Base-by-base conservation (phyloP, 1,140 invertebrate genomes). In the Leptinotarsa lineolata region DNA sequence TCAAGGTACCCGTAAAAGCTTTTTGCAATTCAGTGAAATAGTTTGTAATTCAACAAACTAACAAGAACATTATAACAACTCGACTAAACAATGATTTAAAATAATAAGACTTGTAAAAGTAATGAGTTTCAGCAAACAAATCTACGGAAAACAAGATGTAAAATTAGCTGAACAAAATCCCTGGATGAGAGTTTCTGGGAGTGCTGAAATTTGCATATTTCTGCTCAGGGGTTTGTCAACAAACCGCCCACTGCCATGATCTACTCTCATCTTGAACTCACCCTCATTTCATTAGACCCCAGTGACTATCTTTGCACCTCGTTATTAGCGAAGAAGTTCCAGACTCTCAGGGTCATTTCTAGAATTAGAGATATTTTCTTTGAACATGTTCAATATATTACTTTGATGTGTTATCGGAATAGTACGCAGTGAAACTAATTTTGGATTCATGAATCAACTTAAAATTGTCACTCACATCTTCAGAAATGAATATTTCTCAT, bases 151-250 rank as follows among this genome's bases (percentile, higher is more conserved):
- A 72, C 61, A 72, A 46, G 60, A 46, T 46, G 64, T 39, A 46
- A 72, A 72, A 72, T 72, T 72, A 72, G 70, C 46, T 65, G 60
- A 64, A 44, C 70, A 44, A 64, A 72, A 72, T 72, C 70, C 70
- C 39, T 46, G 70, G 60, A 64, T 71, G 64, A 72, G 70, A 72
- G 60, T 65, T 65, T 45, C 44, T 64, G 70, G 70, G 64, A 72
- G 15, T 39, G 70, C 70, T 72, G 46, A 45, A 72, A 72, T 72
- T 72, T 65, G 70, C 70, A 72, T 72, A 72, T 64, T 72, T 72
- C 70, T 45, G 70, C 39, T 64, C 30, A 20, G 61, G 46, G 63
- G 70, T 65, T 72, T 65, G 70, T 72, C 70, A 72, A 72, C 70
- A 72, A 61, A 48, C 60, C 60, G 24, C 64, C 60, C 61, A 20